A percentile compares a stretch with the other conserved stretches of the same genome.
These are phyloP conservation scores for Camelus dromedarius DNA, from an alignment of 2,113 vertebrate genomes.

Conservation along the genomic window DNA sequence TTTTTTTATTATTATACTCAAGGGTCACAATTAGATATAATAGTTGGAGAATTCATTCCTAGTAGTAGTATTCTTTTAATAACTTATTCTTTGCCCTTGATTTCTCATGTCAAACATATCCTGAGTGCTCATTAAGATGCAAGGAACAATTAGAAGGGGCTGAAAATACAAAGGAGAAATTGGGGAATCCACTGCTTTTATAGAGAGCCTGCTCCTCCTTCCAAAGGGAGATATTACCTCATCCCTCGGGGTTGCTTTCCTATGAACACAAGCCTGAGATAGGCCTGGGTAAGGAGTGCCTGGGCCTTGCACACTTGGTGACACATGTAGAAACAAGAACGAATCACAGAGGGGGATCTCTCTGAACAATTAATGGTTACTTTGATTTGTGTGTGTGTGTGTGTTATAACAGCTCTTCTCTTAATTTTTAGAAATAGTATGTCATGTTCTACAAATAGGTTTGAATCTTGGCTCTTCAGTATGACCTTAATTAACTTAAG, in stretches of 20 bases:
- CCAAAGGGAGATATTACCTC: background rate
- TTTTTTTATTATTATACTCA: background rate
- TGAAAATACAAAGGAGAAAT: background rate
- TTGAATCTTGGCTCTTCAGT: background rate
- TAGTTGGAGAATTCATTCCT: background rate
- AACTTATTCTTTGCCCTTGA: background rate
- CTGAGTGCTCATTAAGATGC: background rate
- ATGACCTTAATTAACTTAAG: background rate
- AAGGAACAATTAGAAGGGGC: background rate
- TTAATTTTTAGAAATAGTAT: background rate
- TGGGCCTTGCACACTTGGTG: background rate
- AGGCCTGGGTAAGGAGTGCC: background rate
- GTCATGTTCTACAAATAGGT: background rate
- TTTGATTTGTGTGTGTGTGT: background rate
- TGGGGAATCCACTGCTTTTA: background rate
- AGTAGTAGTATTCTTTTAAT: background rate
- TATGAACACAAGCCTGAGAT: background rate
- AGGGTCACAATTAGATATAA: background rate
- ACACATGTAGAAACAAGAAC: background rate
- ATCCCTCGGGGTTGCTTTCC: background rate
- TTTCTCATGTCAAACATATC: background rate
- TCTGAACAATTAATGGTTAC: background rate
- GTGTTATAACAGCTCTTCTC: background rate
- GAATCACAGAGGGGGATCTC: background rate
- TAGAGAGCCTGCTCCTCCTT: background rate